phyloP scores from a whole-genome alignment of 2,797 vertebrate genomes.

The Poeciliopsis presidionis region DNA sequence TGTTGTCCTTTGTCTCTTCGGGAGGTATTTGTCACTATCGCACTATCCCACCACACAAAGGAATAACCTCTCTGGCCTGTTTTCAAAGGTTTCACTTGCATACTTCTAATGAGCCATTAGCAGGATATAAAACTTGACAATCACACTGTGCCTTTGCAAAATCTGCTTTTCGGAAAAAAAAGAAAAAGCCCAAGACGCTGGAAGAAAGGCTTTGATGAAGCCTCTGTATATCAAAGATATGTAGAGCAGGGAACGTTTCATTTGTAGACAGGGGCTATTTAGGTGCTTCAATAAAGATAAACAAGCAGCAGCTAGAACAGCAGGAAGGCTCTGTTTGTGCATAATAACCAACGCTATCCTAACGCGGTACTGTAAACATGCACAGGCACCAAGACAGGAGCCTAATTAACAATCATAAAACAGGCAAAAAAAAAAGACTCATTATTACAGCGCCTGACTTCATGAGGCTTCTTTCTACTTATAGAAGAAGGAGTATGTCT shows the following conservation, averaged over 20 bases:
- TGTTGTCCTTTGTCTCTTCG: not conserved
- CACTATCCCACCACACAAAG: slow-evolving; percentile 30
- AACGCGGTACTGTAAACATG: slow-evolving; percentile 47
- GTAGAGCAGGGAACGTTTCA: slow-evolving; percentile 1
- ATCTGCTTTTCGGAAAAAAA: slow-evolving; percentile 12
- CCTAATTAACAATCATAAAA: slow-evolving; percentile 59
- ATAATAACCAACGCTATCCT: slow-evolving; percentile 51
- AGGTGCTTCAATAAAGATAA: slow-evolving; percentile 40
- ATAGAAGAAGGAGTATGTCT: not conserved
- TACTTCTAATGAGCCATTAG: slow-evolving; percentile 15
- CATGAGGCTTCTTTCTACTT: slow-evolving; percentile 7
- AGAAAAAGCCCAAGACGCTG: not conserved
- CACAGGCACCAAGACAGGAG: slow-evolving; percentile 33
- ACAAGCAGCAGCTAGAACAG: slow-evolving; percentile 31
- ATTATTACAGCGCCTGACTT: slow-evolving; percentile 12
- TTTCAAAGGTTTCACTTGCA: slow-evolving; percentile 22
- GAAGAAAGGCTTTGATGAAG: slow-evolving; percentile 16
- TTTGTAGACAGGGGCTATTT: slow-evolving; percentile 4
- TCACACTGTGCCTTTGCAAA: slow-evolving; percentile 13
- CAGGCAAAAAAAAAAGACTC: not conserved
- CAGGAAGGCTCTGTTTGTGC: slow-evolving; percentile 56
- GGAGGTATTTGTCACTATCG: slow-evolving; percentile 29
- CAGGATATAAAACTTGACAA: not conserved
- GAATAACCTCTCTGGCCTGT: slow-evolving; percentile 15
- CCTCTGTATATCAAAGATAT: slow-evolving; percentile 18